Base-by-base conservation (phyloP, 2,888 invertebrate species). In the Phortica okadai region DNA sequence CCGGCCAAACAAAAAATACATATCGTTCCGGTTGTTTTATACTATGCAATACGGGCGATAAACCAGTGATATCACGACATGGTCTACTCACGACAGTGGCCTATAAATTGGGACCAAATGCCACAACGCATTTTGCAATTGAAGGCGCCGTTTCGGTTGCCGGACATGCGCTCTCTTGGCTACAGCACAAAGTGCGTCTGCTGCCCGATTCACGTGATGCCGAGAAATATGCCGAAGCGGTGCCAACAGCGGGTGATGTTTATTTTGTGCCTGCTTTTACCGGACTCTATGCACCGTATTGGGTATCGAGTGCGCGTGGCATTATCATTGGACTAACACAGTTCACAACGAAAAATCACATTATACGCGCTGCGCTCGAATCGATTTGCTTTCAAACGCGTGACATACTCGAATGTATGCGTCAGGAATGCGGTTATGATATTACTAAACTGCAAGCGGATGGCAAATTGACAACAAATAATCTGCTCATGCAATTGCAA, bases 211-310 rank as follows among this genome's bases (percentile, higher is more conserved):
- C 96, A 0, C 93, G 94, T 74, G 95, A 95, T 74, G 94, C 95
- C 0, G 95, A 95, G 83, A 84, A 93, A 33, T 93, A 97, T 74
- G 97, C 97, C 0, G 93, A 94, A 44, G 93, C 93, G 80, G 99
- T 99, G 54, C 94, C 95, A 85, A 95, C 96, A 66, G 97, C 98
- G 0, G 97, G 97, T 0, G 99, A 98, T 86, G 98, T 99, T 14
- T 99, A 98, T 91, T 99, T 99, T 91, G 99, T 99, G 42, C 99
- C 99, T 0, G 99, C 99, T 0, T 99, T 99, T 91, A 97, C 96
- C 67, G 99, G 99, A 0, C 92, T 99, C 0, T 99, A 97, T 91
- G 99, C 99, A 74, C 99, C 99, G 0, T 98, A 99, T 89, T 99
- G 99, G 99, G 94, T 98, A 88, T 96, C 97, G 88, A 98, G 98